phyloP scores from a whole-genome alignment of 2,888 invertebrate genomes.

The Poecilobothrus nobilitatus region DNA sequence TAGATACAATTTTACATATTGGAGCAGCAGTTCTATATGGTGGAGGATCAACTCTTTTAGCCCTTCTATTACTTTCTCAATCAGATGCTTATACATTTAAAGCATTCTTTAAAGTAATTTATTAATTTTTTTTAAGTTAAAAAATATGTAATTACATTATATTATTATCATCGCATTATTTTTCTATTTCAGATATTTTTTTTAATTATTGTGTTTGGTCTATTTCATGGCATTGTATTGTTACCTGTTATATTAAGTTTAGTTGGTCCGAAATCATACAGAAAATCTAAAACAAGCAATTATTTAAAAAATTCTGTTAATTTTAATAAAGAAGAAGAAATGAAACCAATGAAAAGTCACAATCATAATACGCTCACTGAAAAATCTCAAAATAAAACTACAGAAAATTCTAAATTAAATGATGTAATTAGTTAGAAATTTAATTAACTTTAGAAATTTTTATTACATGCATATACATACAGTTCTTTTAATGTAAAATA shows the following conservation, averaged over 20 bases:
- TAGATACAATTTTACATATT: constrained; percentile 60
- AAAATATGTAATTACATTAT: constrained; percentile 11
- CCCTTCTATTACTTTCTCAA: constrained; percentile 59
- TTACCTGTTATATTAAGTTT: constrained; percentile 66
- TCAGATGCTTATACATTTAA: constrained; percentile 70
- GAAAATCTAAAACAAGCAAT: background rate
- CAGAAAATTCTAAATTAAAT: constrained; percentile 7
- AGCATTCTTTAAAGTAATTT: constrained; percentile 56
- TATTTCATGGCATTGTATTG: constrained; percentile 67
- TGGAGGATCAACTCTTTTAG: constrained; percentile 67
- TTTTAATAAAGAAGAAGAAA: background rate
- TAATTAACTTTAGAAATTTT: background rate
- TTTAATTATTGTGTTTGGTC: constrained; percentile 65
- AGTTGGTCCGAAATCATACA: constrained; percentile 56
- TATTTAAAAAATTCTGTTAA: background rate
- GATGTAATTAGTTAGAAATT: background rate
- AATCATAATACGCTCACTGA: background rate
- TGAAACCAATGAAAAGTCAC: background rate
- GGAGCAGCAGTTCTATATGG: constrained; percentile 70
- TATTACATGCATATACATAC: too few species aligned
- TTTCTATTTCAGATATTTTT: constrained; percentile 59
- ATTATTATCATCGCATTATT: constrained; percentile 7
- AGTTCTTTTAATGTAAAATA: too few species aligned
- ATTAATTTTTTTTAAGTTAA: background rate
- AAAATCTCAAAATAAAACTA: background rate